Percentiles rank a stretch among this genome's conserved stretches.
Evolutionary conservation across 2,113 vertebrate genomes (phyloP).

Genomic region (Upupa epops): DNA sequence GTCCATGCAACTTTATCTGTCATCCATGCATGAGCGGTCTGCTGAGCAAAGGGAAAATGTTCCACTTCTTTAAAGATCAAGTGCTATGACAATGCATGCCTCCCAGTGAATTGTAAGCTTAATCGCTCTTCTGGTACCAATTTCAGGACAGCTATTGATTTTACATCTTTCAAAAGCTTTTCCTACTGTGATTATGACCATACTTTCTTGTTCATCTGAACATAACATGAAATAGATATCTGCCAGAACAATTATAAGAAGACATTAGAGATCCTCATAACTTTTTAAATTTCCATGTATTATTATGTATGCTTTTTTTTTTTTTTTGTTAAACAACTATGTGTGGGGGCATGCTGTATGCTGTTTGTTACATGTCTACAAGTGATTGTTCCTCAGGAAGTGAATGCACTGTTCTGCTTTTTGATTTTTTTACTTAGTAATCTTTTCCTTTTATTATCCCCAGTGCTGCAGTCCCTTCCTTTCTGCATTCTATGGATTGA

Average conservation of each 20-base stretch:
- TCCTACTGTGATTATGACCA: conserved; percentile 7
- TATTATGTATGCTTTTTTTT: no score
- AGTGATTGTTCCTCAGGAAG: conserved; percentile 38
- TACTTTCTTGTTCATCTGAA: conserved; percentile 42
- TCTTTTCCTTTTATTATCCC: conserved; percentile 52
- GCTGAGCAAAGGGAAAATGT: not conserved
- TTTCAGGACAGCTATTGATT: conserved; percentile 56
- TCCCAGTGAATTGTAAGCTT: not conserved
- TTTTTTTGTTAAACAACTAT: no score
- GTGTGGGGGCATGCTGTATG: not conserved
- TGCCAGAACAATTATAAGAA: conserved; percentile 10
- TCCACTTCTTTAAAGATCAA: conserved; percentile 12
- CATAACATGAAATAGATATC: conserved; percentile 27
- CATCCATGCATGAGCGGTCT: not conserved
- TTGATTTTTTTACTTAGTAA: not conserved
- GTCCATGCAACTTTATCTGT: not conserved
- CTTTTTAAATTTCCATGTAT: not conserved
- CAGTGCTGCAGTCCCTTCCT: conserved; percentile 48
- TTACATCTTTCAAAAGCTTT: conserved; percentile 21
- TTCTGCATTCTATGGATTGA: conserved; percentile 59
- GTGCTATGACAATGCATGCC: not conserved
- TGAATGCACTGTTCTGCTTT: not conserved
- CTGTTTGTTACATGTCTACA: not conserved
- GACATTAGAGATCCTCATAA: conserved; percentile 6
- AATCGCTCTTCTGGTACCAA: not conserved